Evolutionary conservation across 2,113 vertebrate genomes (phyloP), one percentile per base, ranked within the genome.

Genomic region (Sceloporus tristichus): DNA sequence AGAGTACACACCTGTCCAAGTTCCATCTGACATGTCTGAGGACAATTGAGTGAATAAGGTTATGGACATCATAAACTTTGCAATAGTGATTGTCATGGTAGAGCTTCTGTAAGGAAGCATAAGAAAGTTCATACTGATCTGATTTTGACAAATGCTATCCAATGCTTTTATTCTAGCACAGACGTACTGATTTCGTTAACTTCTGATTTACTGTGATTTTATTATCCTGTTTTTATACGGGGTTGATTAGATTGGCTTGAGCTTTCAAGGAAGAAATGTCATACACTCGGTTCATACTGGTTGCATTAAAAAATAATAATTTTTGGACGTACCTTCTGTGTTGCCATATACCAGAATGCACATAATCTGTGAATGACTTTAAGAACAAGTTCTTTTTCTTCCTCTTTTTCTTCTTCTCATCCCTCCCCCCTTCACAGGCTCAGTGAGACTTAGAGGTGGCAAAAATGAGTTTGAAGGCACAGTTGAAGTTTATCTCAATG

Each of bases 381-480:
- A 59, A 59, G 56, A 59, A 59, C 10, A 62, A 14, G 59, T 62
- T 62, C 59, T 14, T 62, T 62, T 62, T 14, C 59, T 62, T 62
- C 59, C 3, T 62, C 59, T 62, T 62, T 62, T 62, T 62, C 59
- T 62, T 62, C 59, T 62, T 62, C 59, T 62, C 13, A 14, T 14
- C 16, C 13, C 13, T 62, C 59, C 59, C 3, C 13, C 59, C 16
- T 62, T 62, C 59, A 59, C 92, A 98, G 98, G 98, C 66, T 97
- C 97, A 71, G 96, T 98, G 85, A 96, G 97, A 90, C 97, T 98
- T 82, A 97, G 92, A 86, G 97, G 97, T 86, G 97, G 98, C 79
- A 96, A 97, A 92, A 97, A 96, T 82, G 96, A 98, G 82, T 96
- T 97, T 27, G 98, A 98, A 90, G 98, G 98, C 77, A 96, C 96